Conservation (phyloP, 2,113 vertebrate genomes). For the Melanerpes aurifrons region DNA sequence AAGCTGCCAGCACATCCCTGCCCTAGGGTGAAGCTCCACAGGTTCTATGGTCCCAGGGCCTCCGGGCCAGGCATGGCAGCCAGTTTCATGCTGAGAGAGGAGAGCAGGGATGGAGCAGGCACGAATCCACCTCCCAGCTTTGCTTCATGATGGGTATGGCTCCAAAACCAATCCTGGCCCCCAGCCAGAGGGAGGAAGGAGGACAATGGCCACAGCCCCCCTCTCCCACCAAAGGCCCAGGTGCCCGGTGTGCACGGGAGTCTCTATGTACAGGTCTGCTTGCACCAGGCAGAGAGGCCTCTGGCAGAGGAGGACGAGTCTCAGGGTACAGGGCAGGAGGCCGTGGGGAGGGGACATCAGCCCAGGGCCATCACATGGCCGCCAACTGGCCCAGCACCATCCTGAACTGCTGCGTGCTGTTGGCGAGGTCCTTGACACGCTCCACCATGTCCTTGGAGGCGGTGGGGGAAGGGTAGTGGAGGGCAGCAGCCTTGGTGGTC, state of each 20-base stretch:
- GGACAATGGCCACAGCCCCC: not conserved
- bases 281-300: constrained; percentile 9
- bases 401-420: constrained; percentile 93
- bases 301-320: not conserved
- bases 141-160: constrained; percentile 53
- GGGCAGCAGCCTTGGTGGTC: constrained; percentile 91
- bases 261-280: constrained; percentile 83
- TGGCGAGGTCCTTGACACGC: constrained; percentile 88
- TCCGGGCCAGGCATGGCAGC: not conserved
- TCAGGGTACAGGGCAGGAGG: not conserved
- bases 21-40: not conserved
- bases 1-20: not conserved
- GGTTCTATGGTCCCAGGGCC: not conserved
- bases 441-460: constrained; percentile 94
- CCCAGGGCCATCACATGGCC: constrained; percentile 76
- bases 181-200: not conserved
- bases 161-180: constrained; percentile 68
- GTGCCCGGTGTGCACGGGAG: not conserved
- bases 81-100: not conserved
- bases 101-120: fast-evolving
- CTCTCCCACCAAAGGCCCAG: not conserved
- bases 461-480: constrained; percentile 89
- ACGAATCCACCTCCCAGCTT: constrained; percentile 4
- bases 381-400: constrained; percentile 91
- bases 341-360: not conserved